phyloP scores from a whole-genome alignment of 2,113 vertebrate species.

The Mastomys natalensis region DNA sequence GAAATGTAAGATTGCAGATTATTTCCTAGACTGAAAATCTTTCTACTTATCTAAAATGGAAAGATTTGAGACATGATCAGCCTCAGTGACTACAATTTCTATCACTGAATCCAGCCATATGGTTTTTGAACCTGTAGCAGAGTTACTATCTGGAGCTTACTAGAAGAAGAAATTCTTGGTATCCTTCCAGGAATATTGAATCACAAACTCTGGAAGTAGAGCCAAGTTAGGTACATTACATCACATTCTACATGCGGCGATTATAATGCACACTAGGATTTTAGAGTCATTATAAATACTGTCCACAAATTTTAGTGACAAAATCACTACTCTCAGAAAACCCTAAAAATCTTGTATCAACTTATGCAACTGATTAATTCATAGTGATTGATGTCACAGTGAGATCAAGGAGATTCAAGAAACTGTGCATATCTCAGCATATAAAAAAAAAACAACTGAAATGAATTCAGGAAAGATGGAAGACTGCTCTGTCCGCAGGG shows the following conservation, averaged over 20 bases:
- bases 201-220: neutral
- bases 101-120: neutral
- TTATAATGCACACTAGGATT: neutral
- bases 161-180: conserved; percentile 5
- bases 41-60: neutral
- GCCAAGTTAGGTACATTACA: neutral
- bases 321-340: neutral
- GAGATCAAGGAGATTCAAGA: neutral
- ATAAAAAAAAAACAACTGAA: conserved; percentile 16
- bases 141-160: neutral
- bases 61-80: neutral
- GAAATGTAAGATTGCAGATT: neutral
- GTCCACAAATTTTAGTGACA: neutral
- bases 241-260: neutral
- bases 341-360: conserved; percentile 12
- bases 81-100: neutral
- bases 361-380: conserved; percentile 28
- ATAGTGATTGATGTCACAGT: neutral
- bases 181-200: conserved; percentile 9
- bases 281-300: neutral
- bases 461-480: conserved; percentile 8
- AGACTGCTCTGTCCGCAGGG: neutral
- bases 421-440: neutral
- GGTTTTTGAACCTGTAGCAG: neutral
- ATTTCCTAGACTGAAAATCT: conserved; percentile 2